Evolutionary conservation across 2,797 vertebrate genomes (phyloP).

Genomic region (Danio kyathit): DNA sequence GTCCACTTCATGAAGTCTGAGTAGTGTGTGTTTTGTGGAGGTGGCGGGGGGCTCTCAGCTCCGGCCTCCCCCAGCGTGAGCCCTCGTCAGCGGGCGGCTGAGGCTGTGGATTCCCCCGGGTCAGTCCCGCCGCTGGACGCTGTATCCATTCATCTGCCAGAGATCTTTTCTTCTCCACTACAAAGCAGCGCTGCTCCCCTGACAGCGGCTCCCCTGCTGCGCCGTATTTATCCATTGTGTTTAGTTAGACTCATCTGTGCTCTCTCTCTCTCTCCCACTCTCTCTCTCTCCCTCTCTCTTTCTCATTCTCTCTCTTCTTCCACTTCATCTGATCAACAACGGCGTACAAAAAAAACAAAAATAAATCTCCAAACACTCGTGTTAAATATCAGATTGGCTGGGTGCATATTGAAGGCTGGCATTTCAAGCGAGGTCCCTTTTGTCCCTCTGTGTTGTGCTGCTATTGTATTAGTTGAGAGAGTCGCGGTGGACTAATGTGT

Average conservation of each 20-base stretch:
- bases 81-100: slow-evolving; percentile 46
- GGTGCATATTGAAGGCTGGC: slow-evolving; percentile 57
- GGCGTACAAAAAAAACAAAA: slow-evolving; percentile 60
- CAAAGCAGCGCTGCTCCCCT: slow-evolving; percentile 85
- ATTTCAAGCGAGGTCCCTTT: slow-evolving; percentile 53
- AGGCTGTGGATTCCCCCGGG: slow-evolving; percentile 64
- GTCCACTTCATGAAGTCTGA: slow-evolving; percentile 37
- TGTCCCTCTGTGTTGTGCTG: slow-evolving; percentile 48
- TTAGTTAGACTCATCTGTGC: slow-evolving; percentile 69
- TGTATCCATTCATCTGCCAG: slow-evolving; percentile 90
- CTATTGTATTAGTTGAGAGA: slow-evolving; percentile 51
- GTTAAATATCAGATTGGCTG: slow-evolving; percentile 73
- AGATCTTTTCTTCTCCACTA: slow-evolving; percentile 88
- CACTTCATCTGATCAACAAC: slow-evolving; percentile 58
- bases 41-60: not conserved
- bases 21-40: slow-evolving; percentile 1
- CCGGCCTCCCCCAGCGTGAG: slow-evolving; percentile 44
- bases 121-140: slow-evolving; percentile 85
- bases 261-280: slow-evolving; percentile 21
- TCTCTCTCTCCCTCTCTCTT: slow-evolving; percentile 13
- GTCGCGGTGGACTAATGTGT: slow-evolving; percentile 39
- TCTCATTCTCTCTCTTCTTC: slow-evolving; percentile 47
- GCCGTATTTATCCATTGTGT: slow-evolving; percentile 75
- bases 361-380: slow-evolving; percentile 68
- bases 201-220: slow-evolving; percentile 74